phyloP scores from a whole-genome alignment of 2,113 vertebrate species.

The Marmota flaviventris region DNA sequence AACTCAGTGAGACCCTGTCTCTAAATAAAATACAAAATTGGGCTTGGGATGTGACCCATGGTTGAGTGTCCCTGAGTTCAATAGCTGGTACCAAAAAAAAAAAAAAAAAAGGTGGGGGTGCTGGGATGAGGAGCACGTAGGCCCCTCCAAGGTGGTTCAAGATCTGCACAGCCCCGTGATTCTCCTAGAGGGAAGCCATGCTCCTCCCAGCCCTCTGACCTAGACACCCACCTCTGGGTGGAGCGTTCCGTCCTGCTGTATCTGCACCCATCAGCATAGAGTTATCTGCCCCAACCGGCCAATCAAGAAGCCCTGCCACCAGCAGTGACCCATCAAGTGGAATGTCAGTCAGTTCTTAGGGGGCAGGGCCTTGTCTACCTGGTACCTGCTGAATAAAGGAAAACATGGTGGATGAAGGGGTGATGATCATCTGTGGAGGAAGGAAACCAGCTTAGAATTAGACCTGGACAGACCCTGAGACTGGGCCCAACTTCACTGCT shows the following conservation, averaged over 20 bases:
- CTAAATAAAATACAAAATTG: too few relatives aligned
- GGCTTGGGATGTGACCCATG: too few relatives aligned
- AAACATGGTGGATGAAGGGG: not conserved
- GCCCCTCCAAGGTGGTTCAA: accelerated
- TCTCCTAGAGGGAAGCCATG: not conserved
- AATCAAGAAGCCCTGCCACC: accelerated
- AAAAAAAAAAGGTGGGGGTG: too few relatives aligned
- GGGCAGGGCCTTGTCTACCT: not conserved
- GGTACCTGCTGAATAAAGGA: not conserved
- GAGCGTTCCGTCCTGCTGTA: accelerated
- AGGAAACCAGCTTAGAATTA: not conserved
- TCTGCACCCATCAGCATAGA: not conserved
- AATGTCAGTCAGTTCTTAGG: not conserved
- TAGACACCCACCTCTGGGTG: accelerated
- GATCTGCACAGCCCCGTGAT: not conserved
- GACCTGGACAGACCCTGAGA: not conserved
- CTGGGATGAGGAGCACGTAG: not conserved
- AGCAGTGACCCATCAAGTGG: not conserved
- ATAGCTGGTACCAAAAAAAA: too few relatives aligned
- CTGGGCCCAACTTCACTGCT: not conserved
- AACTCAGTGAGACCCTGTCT: too few relatives aligned
- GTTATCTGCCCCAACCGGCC: not conserved
- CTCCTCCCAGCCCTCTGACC: not conserved
- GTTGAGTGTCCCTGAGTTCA: too few relatives aligned
- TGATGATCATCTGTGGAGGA: not conserved